Evolutionary conservation across 2,888 invertebrate species (phyloP), one percentile per base, ranked within the genome.

Genomic region (Lamellibrachia satsuma): DNA sequence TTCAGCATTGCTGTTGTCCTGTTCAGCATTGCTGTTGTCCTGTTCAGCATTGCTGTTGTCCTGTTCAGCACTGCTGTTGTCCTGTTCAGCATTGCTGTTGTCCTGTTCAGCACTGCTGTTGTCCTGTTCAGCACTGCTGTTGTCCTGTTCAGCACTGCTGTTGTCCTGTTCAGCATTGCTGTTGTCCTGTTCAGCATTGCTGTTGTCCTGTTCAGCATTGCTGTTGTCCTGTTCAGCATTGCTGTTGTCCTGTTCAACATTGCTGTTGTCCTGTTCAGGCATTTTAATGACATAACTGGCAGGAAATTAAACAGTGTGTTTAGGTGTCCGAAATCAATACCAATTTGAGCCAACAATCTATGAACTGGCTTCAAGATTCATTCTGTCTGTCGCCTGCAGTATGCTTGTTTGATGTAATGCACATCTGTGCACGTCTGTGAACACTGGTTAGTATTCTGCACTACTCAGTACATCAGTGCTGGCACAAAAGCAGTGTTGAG

Each of bases 271-370:
- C 55, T 55, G 55, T 55, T n/a, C n/a, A n/a, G 55, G 75, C 75
- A 75, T 75, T 75, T 75, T 75, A 75, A 75, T 75, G 75, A 75
- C 11, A 75, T 75, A 75, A 75, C 75, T 75, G 75, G 75, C 75
- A 2, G 75, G 75, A 75, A 75, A 75, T 75, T 22, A 75, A 75
- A 75, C 22, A 22, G 15, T 22, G 75, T 75, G 75, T 75, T 15
- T 22, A 11, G 4, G 4, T 75, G 22, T 75, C 22, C 75, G 22
- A 75, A 75, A 75, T 75, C 75, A 15, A 75, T 75, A 15, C 22
- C 22, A 2, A 11, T 75, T 75, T 75, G 75, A 75, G 4, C 22
- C 22, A 22, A 75, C 75, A 75, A 75, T 75, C 75, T 22, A 75
- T 75, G 75, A 22, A 75, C 75, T 2, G 75, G 75, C 75, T 15